Conservation (phyloP, 2,888 invertebrate genomes). For the Sialis lutaria region DNA sequence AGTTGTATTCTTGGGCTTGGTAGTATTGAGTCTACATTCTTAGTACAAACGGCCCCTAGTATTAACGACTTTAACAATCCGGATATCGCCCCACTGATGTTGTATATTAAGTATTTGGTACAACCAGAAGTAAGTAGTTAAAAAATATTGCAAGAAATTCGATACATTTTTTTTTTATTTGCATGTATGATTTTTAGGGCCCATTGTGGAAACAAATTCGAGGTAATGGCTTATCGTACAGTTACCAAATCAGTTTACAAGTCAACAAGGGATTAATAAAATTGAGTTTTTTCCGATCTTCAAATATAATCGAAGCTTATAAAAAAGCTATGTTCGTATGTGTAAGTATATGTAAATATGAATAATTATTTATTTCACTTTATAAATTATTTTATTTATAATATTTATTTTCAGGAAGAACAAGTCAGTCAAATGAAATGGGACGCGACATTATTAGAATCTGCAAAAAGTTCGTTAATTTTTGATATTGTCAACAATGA, state of each 20-base stretch:
- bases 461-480: constrained; percentile 72
- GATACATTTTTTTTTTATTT: no score
- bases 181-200: constrained; percentile 32
- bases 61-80: constrained; percentile 41
- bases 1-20: constrained; percentile 64
- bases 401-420: constrained; percentile 34
- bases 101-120: constrained; percentile 71
- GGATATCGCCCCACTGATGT: constrained; percentile 54
- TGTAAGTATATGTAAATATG: constrained; percentile 26
- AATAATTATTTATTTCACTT: no score
- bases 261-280: constrained; percentile 52
- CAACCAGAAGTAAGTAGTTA: constrained; percentile 55
- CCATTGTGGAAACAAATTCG: constrained; percentile 80
- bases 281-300: constrained; percentile 56
- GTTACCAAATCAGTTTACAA: constrained; percentile 45
- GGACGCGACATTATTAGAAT: constrained; percentile 58
- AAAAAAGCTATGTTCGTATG: constrained; percentile 58
- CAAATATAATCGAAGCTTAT: constrained; percentile 65
- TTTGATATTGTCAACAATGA: constrained; percentile 72
- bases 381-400: no score
- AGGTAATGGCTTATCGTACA: constrained; percentile 72
- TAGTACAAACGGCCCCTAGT: constrained; percentile 47
- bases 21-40: constrained; percentile 62
- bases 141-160: no score
- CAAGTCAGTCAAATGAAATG: constrained; percentile 45